A percentile compares a stretch with the other conserved stretches of the same genome.
These are phyloP conservation scores for Pygoscelis adeliae DNA, from an alignment of 2,113 vertebrate species.

Conservation along the genomic window DNA sequence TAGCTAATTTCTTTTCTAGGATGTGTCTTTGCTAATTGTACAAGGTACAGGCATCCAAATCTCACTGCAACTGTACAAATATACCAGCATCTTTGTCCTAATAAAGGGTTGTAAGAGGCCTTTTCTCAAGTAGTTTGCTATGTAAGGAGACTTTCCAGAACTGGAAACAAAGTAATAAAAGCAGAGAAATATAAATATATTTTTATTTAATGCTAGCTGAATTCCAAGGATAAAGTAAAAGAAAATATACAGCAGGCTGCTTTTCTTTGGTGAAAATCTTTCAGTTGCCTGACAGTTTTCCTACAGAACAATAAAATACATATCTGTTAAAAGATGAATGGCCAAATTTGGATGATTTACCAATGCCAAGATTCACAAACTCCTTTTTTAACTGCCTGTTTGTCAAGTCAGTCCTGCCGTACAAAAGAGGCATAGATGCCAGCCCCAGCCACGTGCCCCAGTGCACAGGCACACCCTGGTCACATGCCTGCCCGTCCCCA, in stretches of 20 bases:
- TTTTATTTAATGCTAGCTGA: background rate
- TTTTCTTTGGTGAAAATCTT: background rate
- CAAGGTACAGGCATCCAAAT: background rate
- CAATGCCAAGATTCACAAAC: background rate
- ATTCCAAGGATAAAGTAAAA: background rate
- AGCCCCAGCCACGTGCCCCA: background rate
- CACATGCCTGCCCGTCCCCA: background rate
- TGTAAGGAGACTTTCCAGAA: background rate
- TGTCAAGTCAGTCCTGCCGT: background rate
- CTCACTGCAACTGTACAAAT: background rate
- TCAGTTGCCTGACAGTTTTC: background rate
- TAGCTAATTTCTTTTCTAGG: background rate
- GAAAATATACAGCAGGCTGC: background rate
- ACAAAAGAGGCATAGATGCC: background rate
- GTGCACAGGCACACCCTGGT: background rate
- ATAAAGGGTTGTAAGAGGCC: background rate
- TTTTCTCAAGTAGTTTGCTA: background rate
- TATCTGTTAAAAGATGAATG: background rate
- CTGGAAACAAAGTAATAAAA: background rate
- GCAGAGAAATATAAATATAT: background rate
- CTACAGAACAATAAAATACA: background rate
- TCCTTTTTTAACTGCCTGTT: background rate
- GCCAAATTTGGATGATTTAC: conserved; percentile 12
- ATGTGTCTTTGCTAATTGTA: background rate
- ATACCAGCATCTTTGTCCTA: background rate